A percentile compares a stretch with the other conserved stretches of the same genome.
These are phyloP conservation scores for Fopius arisanus DNA, from an alignment of 1,140 invertebrate species.

Conservation along the genomic window DNA sequence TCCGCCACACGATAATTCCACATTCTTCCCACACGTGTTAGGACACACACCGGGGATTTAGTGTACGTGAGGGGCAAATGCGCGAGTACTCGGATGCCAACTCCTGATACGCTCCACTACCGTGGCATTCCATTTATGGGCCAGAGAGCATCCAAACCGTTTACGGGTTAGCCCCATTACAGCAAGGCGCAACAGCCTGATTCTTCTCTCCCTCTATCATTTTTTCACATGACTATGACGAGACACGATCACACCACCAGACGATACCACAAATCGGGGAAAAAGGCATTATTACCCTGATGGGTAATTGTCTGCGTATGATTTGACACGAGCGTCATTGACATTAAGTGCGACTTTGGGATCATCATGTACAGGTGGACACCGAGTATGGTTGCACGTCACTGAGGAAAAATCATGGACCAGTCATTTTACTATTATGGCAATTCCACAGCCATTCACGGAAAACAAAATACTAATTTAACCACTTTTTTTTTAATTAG, in stretches of 20 bases:
- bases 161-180: slow-evolving; percentile 48
- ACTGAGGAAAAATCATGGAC: no score
- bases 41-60: slow-evolving; percentile 44
- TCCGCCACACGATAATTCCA: slow-evolving; percentile 59
- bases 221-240: background rate
- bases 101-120: slow-evolving; percentile 51
- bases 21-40: slow-evolving; percentile 63
- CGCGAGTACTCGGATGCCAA: slow-evolving; percentile 47
- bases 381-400: no score
- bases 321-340: background rate
- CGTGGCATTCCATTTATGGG: slow-evolving; percentile 55
- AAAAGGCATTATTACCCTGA: background rate
- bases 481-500: no score
- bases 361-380: no score
- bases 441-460: no score
- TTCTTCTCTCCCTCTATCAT: background rate
- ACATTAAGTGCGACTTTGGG: background rate
- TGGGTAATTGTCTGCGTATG: background rate
- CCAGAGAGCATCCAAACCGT: slow-evolving; percentile 55
- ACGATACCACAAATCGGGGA: background rate
- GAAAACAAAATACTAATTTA: no score
- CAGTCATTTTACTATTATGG: no score
- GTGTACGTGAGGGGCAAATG: slow-evolving; percentile 44
- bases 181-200: slow-evolving; percentile 31
- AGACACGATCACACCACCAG: background rate